Conservation (phyloP, 2,113 vertebrate species). For the Oncorhynchus masou region DNA sequence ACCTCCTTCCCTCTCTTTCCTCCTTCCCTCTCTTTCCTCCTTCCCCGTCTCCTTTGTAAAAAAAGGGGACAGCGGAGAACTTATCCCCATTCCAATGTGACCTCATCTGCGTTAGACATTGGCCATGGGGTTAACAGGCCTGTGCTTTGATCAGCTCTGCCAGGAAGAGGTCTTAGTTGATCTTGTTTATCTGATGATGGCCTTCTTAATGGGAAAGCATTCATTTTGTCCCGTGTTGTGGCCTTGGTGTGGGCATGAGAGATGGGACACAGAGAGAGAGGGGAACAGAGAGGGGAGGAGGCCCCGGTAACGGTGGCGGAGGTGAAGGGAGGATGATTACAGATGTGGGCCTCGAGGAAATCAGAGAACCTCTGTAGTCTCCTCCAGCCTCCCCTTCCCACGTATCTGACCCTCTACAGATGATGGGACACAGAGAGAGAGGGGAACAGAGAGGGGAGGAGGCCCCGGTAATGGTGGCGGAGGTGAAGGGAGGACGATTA, state of each 20-base stretch:
- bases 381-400: no score
- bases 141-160: slow-evolving; percentile 72
- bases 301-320: no score
- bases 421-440: slow-evolving; percentile 30
- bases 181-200: slow-evolving; percentile 77
- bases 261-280: slow-evolving; percentile 51
- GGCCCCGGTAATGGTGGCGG: slow-evolving; percentile 53
- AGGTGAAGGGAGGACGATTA: slow-evolving; percentile 68
- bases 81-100: slow-evolving; percentile 55
- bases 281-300: no score
- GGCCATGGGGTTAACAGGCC: slow-evolving; percentile 67
- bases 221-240: slow-evolving; percentile 48
- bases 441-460: slow-evolving; percentile 56
- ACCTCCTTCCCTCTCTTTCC: no score
- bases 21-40: neutral
- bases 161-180: slow-evolving; percentile 74
- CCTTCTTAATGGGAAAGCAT: slow-evolving; percentile 62
- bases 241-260: slow-evolving; percentile 72
- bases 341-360: no score
- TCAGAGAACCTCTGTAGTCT: no score
- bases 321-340: no score
- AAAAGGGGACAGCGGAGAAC: slow-evolving; percentile 45
- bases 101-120: slow-evolving; percentile 75
- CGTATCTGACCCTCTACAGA: no score
- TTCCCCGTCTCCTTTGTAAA: slow-evolving; percentile 18